Evolutionary conservation across 37 sponge, comb jelly and placozoan species (phyloP).

Genomic region (Oopsacas minuta): DNA sequence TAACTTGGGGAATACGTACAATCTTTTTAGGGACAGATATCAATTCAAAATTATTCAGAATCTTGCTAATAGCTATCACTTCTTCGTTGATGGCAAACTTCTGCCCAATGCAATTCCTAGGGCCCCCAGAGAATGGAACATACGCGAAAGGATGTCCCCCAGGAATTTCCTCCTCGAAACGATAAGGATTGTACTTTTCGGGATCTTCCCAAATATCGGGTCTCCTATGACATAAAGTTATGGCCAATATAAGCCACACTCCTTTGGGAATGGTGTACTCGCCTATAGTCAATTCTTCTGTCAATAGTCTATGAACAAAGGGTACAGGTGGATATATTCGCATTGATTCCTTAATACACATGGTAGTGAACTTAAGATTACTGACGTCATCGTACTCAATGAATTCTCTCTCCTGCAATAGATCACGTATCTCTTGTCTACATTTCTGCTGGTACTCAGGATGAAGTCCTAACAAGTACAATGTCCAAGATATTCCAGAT

Average conservation of each 20-base stretch:
- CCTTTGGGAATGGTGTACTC: conserved; percentile 41
- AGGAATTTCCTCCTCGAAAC: conserved; percentile 34
- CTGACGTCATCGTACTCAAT: conserved; percentile 43
- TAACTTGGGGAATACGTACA: not conserved
- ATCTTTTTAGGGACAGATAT: not conserved
- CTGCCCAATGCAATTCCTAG: conserved; percentile 83
- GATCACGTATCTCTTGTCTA: conserved; percentile 36
- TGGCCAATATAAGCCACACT: conserved; percentile 20
- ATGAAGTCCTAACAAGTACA: conserved; percentile 35
- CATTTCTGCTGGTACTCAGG: conserved; percentile 63
- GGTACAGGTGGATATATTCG: conserved; percentile 55
- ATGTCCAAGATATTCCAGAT: conserved; percentile 36
- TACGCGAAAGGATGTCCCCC: conserved; percentile 43
- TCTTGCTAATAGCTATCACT: conserved; percentile 31
- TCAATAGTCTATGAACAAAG: conserved; percentile 6
- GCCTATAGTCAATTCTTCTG: conserved; percentile 31
- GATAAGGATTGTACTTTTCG: conserved; percentile 46
- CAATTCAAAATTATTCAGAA: not conserved
- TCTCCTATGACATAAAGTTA: conserved; percentile 21
- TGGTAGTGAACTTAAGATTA: conserved; percentile 41
- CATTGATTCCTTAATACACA: conserved; percentile 79
- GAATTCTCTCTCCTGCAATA: conserved; percentile 29
- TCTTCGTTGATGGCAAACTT: conserved; percentile 58
- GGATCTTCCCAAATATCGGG: conserved; percentile 57
- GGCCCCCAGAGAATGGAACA: conserved; percentile 68